A percentile compares a stretch with the other conserved stretches of the same genome.
Evolutionary conservation across 2,888 invertebrate genomes (phyloP).

Genomic region (Spilosoma lubricipeda): DNA sequence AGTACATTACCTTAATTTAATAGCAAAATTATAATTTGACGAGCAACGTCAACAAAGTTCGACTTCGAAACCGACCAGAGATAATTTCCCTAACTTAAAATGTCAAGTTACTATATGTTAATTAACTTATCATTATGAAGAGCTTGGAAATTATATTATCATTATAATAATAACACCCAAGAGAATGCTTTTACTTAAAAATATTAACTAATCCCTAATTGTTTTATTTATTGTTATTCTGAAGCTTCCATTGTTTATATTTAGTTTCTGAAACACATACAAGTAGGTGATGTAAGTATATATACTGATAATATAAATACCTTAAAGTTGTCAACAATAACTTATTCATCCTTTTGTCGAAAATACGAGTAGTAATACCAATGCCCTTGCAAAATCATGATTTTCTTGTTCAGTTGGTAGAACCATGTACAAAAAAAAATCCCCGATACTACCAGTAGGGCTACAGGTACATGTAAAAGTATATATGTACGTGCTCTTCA

Average conservation of each 20-base stretch:
- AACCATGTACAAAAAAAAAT: no score
- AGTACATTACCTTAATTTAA: slow-evolving; percentile 1
- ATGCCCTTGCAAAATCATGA: no score
- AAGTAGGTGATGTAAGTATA: no score
- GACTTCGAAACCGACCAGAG: slow-evolving; percentile 29
- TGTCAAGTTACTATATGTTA: slow-evolving; percentile 46
- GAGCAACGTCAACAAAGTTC: not conserved
- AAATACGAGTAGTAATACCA: no score
- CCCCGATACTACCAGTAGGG: no score
- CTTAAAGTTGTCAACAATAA: no score
- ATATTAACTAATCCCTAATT: not conserved
- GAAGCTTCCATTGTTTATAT: not conserved
- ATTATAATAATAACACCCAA: not conserved
- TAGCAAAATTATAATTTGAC: not conserved
- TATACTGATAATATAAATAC: no score
- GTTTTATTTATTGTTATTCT: not conserved
- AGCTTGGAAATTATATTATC: slow-evolving; percentile 6
- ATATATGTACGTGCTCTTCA: no score
- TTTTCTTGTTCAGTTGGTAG: no score
- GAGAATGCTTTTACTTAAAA: not conserved
- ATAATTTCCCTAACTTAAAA: slow-evolving; percentile 34
- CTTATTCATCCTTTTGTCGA: no score
- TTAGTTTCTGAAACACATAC: not conserved
- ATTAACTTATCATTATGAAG: slow-evolving; percentile 48
- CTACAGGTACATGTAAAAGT: no score